Base-by-base conservation (phyloP, 2,797 vertebrate genomes). In the Gobio occitaniae region DNA sequence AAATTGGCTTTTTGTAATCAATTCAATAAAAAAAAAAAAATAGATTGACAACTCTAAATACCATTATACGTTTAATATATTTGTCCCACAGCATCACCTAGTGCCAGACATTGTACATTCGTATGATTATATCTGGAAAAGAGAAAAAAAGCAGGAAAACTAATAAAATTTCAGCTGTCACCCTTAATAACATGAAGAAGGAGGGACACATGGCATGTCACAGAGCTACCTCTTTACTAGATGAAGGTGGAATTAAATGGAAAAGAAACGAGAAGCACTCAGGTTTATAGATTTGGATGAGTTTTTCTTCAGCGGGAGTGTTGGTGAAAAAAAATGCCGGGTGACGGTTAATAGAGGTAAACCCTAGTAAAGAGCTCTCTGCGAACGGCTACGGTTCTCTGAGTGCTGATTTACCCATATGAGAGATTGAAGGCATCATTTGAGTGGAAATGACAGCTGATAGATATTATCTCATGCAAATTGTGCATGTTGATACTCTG, bases 161-260 rank as follows among this genome's bases (percentile, higher is more conserved):
- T 88, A 90, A 89, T 88, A 88, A 85, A 83, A 90, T 89, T 88
- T 88, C 85, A 86, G 85, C 89, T 93, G 90, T 92, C 89, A 63
- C 88, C 88, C 88, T 93, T 90, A 89, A 83, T 93, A 85, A 84
- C 87, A 92, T 86, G 47, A 79, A 84, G 88, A 87, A 88, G 84
- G 88, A 71, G 87, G 79, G 89, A 91, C 85, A 41, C 88, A 87
- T 89, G 88, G 85, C 89, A 77, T 91, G 90, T 89, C 84, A 65
- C 89, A 80, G 83, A 83, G 91, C 90, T 68, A 15, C 77, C 89
- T 88, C 89, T 94, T 85, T 92, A 90, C 90, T 89, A 91, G 93
- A 94, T 91, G 91, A 93, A 91, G 90, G 89, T 84, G 86, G 86
- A 90, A 75, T 79, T 91, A 89, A 93, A 92, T 86, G 76, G 61